Evolutionary conservation across 2,888 invertebrate genomes (phyloP).

Genomic region (Panorpa germanica): DNA sequence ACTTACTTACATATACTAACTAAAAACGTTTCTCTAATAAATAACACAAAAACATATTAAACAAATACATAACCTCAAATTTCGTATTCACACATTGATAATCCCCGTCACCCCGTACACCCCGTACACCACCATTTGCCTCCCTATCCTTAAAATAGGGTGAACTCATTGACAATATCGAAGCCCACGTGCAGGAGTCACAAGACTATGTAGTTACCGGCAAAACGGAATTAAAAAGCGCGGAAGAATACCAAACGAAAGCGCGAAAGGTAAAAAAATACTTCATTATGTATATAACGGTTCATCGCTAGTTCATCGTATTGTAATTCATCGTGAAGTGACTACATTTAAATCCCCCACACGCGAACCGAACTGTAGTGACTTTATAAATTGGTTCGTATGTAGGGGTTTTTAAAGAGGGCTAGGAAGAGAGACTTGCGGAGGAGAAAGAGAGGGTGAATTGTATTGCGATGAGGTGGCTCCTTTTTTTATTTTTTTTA

Average conservation of each 20-base stretch:
- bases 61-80: too few species aligned
- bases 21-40: conserved; percentile 3
- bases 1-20: too few species aligned
- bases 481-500: too few species aligned
- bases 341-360: too few species aligned
- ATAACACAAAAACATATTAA: too few species aligned
- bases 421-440: too few species aligned
- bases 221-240: conserved; percentile 56
- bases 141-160: conserved; percentile 48
- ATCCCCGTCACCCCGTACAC: conserved; percentile 1
- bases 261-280: conserved; percentile 79
- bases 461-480: too few species aligned
- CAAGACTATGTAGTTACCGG: conserved; percentile 69
- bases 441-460: too few species aligned
- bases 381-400: too few species aligned
- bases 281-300: not conserved
- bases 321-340: conserved; percentile 1
- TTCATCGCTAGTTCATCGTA: conserved; percentile 1
- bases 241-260: conserved; percentile 68
- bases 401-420: too few species aligned
- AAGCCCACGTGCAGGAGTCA: conserved; percentile 79
- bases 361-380: too few species aligned
- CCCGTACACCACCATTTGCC: conserved; percentile 10
- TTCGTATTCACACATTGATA: too few species aligned
- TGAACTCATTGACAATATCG: conserved; percentile 86